These are phyloP conservation scores for Rhizoglyphus robini DNA, from an alignment of 1,140 invertebrate species.

Conservation along the genomic window DNA sequence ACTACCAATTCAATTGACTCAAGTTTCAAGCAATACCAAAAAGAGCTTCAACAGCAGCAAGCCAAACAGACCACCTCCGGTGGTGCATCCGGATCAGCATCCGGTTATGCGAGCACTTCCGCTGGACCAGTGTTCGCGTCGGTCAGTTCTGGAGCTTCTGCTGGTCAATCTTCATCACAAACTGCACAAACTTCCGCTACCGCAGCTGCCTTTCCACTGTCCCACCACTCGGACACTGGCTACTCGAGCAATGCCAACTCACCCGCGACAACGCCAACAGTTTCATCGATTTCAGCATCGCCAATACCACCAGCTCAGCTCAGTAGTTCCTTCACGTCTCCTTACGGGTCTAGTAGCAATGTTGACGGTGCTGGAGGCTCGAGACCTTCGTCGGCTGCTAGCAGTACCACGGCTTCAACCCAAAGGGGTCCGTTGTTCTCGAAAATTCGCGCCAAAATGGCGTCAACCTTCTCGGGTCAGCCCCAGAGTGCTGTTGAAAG, in stretches of 20 bases:
- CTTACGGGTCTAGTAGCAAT: neutral
- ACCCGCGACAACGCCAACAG: constrained; percentile 1
- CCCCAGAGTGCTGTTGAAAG: neutral
- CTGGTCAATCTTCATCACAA: too few species aligned
- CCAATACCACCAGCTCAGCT: neutral
- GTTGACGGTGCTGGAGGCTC: neutral
- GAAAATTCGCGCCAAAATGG: constrained; percentile 9
- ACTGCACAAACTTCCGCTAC: neutral
- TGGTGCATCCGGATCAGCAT: neutral
- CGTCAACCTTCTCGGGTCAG: neutral
- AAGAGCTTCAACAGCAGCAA: neutral
- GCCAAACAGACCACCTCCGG: neutral
- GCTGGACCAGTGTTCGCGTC: too few species aligned
- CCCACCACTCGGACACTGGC: neutral
- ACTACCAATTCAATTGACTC: neutral
- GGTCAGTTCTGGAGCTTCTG: too few species aligned
- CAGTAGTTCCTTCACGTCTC: neutral
- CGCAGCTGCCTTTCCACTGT: neutral
- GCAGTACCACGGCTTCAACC: neutral
- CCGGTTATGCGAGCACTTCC: neutral
- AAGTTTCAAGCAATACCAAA: neutral
- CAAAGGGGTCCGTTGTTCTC: neutral
- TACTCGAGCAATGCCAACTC: constrained; percentile 1
- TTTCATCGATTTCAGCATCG: constrained; percentile 5
- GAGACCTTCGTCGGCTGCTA: neutral